Conservation (phyloP, 2,888 invertebrate species). For the Anthophora plumipes region DNA sequence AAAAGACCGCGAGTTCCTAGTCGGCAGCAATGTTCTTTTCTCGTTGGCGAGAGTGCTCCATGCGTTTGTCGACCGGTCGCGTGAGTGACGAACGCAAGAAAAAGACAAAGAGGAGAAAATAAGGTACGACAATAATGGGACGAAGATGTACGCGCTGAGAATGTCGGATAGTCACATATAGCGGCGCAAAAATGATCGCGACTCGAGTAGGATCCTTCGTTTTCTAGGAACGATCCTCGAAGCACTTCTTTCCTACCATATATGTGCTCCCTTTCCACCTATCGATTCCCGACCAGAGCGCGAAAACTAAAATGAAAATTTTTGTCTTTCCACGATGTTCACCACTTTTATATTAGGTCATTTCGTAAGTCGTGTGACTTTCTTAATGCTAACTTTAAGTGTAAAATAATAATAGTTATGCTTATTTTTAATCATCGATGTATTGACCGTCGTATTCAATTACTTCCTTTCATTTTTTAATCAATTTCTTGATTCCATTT, state of each 20-base stretch:
- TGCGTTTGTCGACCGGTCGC: slow-evolving; percentile 46
- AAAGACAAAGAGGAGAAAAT: slow-evolving; percentile 60
- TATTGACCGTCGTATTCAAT: too few relatives aligned
- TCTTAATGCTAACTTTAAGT: too few relatives aligned
- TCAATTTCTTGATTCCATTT: too few relatives aligned
- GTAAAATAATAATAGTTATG: too few relatives aligned
- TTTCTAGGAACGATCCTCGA: slow-evolving; percentile 61
- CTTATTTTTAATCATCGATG: too few relatives aligned
- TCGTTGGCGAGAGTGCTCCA: background rate
- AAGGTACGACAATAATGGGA: slow-evolving; percentile 50
- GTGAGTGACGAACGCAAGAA: slow-evolving; percentile 55
- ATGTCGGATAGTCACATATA: slow-evolving; percentile 59
- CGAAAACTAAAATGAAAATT: slow-evolving; percentile 18
- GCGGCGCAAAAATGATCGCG: slow-evolving; percentile 55
- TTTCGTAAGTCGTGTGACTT: too few relatives aligned
- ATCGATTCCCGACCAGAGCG: background rate
- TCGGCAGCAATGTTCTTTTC: slow-evolving; percentile 28
- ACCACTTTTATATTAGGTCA: background rate
- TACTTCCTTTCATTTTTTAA: too few relatives aligned
- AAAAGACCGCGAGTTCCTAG: slow-evolving; percentile 52
- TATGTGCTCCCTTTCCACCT: slow-evolving; percentile 19
- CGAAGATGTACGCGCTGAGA: slow-evolving; percentile 61
- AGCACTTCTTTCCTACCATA: slow-evolving; percentile 58
- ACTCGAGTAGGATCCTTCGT: slow-evolving; percentile 41
- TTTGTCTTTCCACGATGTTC: background rate